These are phyloP conservation scores for Atopsyche davidsoni DNA, from an alignment of 1,140 invertebrate genomes.

Conservation along the genomic window DNA sequence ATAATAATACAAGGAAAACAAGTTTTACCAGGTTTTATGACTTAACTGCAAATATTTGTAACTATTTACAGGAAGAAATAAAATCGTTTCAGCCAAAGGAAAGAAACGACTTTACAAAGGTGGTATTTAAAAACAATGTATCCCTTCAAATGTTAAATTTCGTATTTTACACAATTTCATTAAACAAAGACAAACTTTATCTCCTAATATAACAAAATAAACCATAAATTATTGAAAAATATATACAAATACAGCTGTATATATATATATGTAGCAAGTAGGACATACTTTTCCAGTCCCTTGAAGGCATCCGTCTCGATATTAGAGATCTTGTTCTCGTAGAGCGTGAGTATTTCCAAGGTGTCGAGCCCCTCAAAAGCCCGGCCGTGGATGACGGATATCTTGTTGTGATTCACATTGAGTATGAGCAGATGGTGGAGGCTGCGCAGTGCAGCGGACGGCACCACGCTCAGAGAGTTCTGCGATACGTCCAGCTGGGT, in stretches of 20 bases:
- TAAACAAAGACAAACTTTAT: too few species aligned
- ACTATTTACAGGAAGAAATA: too few species aligned
- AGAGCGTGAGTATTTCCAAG: conserved; percentile 78
- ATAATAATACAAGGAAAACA: too few species aligned
- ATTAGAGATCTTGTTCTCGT: conserved; percentile 75
- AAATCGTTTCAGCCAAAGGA: too few species aligned
- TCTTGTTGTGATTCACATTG: conserved; percentile 84
- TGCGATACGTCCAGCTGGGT: conserved; percentile 79
- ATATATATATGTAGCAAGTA: conserved; percentile 6
- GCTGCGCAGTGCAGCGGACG: conserved; percentile 70
- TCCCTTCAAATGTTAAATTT: too few species aligned
- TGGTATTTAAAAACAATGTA: not conserved
- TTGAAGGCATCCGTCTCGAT: conserved; percentile 78
- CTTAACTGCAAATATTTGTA: too few species aligned
- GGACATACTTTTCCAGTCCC: conserved; percentile 74
- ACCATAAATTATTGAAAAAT: not conserved
- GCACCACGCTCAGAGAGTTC: conserved; percentile 68
- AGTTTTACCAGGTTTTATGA: too few species aligned
- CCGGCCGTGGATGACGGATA: conserved; percentile 61
- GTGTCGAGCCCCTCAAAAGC: conserved; percentile 81
- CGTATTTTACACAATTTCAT: too few species aligned
- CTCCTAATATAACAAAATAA: not conserved
- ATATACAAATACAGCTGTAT: conserved; percentile 1
- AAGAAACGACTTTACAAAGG: not conserved
- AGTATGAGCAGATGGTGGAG: conserved; percentile 78